Base-by-base conservation (phyloP, 1,140 invertebrate genomes). In the Zophobas atratus region DNA sequence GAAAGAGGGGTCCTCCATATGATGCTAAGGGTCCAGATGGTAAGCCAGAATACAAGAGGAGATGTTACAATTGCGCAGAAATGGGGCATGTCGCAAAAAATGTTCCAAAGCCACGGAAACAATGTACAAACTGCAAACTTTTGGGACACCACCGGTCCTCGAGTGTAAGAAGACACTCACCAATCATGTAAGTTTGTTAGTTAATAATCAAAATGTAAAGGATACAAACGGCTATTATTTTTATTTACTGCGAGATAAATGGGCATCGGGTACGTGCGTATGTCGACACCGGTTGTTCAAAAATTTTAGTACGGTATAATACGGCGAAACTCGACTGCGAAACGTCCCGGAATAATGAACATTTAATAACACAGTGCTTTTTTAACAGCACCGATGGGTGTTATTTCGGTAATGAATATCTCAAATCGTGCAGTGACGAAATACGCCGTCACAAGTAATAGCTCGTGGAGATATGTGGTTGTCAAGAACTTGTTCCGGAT, bases 81-180 rank as follows among this genome's bases (percentile, higher is more conserved):
- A 48, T 8, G 6, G 76, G 76, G n/a, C 71, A 77, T 73, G 1
- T 76, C 2, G 46, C 39, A 49, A 75, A 48, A 38, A 78, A 1
- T 76, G 72, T 36, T 20, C 41, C 41, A 38, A 76, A 75, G 48
- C 49, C 77, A 0, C 60, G 49, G 53, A 3, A 4, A 8, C 8
- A 3, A 2, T 76, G 55, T 41, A 75, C 20, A 49, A 57, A 46
- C 34, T 77, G 67, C 57, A 51, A 77, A 8, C 70, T 48, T n/a
- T 3, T 76, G 33, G 73, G 73, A 77, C 56, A 4, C n/a, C n/a
- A n/a, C n/a, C 51, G 1, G 43, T 4, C 4, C n/a, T 49, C 1
- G 55, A 77, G 38, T 77, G 76, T 41, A n/a, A 8, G 8, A 3
- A 8, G 43, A 46, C 0, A 8, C 6, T 53, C 51, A 20, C 6